phyloP scores from a whole-genome alignment of 1,140 invertebrate species.

The Platyscapa corneri region DNA sequence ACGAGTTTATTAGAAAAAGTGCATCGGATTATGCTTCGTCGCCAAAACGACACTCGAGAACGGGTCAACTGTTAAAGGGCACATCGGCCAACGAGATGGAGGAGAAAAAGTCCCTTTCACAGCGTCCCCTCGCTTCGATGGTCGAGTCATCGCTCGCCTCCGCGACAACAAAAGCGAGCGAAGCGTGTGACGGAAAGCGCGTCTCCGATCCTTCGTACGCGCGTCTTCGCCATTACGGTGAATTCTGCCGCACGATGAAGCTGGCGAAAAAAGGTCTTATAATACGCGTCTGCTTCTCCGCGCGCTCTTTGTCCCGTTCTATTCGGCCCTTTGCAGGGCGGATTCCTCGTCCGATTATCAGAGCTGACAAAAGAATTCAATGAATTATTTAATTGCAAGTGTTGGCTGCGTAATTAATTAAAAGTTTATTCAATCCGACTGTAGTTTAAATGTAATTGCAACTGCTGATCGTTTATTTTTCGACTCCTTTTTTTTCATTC shows the following conservation, averaged over 20 bases:
- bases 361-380: background rate
- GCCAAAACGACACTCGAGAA: background rate
- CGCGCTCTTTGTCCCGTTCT: background rate
- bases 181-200: slow-evolving; percentile 3
- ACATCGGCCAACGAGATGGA: background rate
- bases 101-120: background rate
- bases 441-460: background rate
- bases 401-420: background rate
- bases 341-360: background rate
- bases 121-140: background rate
- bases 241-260: slow-evolving; percentile 1
- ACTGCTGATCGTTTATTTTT: background rate
- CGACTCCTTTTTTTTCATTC: background rate
- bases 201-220: slow-evolving; percentile 11
- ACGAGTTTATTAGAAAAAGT: background rate
- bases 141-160: slow-evolving; percentile 39
- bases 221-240: background rate
- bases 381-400: background rate
- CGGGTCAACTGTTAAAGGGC: background rate
- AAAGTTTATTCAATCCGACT: background rate
- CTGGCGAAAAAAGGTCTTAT: background rate
- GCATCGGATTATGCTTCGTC: background rate
- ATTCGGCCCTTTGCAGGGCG: background rate
- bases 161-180: slow-evolving; percentile 9
- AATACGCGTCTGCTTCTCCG: background rate